Conservation (phyloP, 2,113 vertebrate genomes). For the Odontophorus gujanensis region DNA sequence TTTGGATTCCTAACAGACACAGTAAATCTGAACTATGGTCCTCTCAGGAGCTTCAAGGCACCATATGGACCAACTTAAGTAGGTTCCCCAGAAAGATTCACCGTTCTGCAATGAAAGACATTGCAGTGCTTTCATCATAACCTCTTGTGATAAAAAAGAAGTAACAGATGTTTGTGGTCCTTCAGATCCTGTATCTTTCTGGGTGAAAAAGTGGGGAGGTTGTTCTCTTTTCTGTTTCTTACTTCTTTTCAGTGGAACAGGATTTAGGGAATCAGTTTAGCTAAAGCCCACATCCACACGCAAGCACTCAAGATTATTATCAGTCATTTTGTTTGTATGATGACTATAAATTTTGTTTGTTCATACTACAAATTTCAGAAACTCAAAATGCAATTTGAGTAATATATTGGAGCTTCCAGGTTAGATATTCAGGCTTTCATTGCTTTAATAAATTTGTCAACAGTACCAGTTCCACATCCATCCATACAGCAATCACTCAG, state of each 20-base stretch:
- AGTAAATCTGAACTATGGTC: background rate
- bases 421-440: background rate
- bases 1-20: background rate
- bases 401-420: background rate
- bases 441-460: slow-evolving; percentile 2
- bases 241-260: background rate
- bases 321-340: background rate
- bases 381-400: background rate
- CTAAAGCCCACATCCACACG: background rate
- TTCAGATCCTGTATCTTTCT: background rate
- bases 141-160: background rate
- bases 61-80: background rate
- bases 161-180: background rate
- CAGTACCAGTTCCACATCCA: background rate
- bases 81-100: background rate
- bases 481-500: background rate
- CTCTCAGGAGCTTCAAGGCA: background rate
- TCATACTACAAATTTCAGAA: background rate
- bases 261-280: background rate
- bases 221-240: background rate
- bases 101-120: background rate
- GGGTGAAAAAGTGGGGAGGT: background rate
- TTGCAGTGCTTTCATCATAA: background rate
- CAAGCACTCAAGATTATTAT: background rate
- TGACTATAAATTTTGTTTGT: background rate